Percentiles rank a stretch among this genome's conserved stretches.
phyloP scores from a whole-genome alignment of 2,113 vertebrate species.

The Neofelis nebulosa region DNA sequence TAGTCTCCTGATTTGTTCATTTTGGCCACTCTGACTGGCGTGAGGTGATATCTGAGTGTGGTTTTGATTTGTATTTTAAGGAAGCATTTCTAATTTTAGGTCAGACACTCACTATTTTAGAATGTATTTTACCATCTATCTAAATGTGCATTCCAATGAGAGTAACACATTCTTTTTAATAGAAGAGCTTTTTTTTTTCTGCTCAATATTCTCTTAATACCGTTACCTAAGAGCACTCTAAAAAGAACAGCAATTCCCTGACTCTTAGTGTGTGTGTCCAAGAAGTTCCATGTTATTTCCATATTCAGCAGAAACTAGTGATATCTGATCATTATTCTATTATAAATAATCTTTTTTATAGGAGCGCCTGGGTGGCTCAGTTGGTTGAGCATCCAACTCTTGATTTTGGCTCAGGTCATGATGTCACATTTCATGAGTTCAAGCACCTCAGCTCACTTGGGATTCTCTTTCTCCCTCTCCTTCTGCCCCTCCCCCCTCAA shows the following conservation, averaged over 20 bases:
- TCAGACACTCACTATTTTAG: neutral
- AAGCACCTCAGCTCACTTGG: too few relatives aligned
- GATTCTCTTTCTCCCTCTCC: too few relatives aligned
- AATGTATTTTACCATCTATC: neutral
- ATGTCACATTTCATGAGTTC: too few relatives aligned
- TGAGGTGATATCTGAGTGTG: too few relatives aligned
- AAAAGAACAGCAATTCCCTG: neutral
- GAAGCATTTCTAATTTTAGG: neutral
- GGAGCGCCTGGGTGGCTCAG: too few relatives aligned
- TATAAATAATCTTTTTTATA: neutral
- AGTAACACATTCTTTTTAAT: neutral
- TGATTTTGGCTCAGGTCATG: too few relatives aligned
- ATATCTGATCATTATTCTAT: slow-evolving; percentile 11
- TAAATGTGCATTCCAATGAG: neutral
- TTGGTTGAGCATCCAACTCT: too few relatives aligned
- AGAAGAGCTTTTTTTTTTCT: neutral
- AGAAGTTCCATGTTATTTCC: neutral
- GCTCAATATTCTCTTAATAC: neutral
- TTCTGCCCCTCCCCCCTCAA: too few relatives aligned
- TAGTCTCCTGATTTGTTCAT: too few relatives aligned
- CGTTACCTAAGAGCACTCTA: neutral
- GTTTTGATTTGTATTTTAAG: too few relatives aligned
- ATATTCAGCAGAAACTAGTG: neutral
- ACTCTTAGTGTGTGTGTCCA: neutral
- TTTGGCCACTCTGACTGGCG: too few relatives aligned